Evolutionary conservation across 2,113 vertebrate genomes (phyloP), one percentile per base, ranked within the genome.

Genomic region (Pelmatolapia mariae): DNA sequence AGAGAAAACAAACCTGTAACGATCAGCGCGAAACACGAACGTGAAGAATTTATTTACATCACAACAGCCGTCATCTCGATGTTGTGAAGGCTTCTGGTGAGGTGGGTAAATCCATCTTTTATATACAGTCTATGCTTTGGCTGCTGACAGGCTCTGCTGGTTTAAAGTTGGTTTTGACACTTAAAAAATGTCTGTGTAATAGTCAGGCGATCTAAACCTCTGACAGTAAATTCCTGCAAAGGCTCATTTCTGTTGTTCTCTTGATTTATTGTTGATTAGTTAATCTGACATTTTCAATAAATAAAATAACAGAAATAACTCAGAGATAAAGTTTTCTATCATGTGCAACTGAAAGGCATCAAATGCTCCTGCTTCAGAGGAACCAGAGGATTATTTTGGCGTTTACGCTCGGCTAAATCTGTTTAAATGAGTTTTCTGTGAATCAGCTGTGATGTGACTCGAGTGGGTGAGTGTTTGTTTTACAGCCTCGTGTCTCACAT

Each of bases 401-500:
- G 3, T 71, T 71, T 24, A 4, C 63, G 12, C 5, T 68, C 36
- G 0, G 1, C 2, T 1, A 68, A 16, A 53, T 31, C 45, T n/a
- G 45, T 33, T 33, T 31, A 33, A 31, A 33, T 0, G 1, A 40
- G 36, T 40, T 40, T 63, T 13, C 38, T 43, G 5, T 43, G 13
- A 71, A 43, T 43, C 36, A 71, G 66, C 38, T 45, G 66, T 45
- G 22, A 73, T 10, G 68, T 76, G 24, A 29, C 15, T 26, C 1
- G 9, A 4, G 52, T 0, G 12, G 9, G 52, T 40, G 13, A n/a
- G 50, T 79, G 45, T 54, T 47, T 24, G 45, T 45, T 38, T 29
- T 50, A 31, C 43, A 50, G 71, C 45, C 24, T 66, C 3, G 26
- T 29, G 43, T 24, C 94, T 93, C 95, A 99, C 99, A 98, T 97